These are phyloP conservation scores for Theodoxus fluviatilis DNA, from an alignment of 2,888 invertebrate genomes.

Conservation along the genomic window DNA sequence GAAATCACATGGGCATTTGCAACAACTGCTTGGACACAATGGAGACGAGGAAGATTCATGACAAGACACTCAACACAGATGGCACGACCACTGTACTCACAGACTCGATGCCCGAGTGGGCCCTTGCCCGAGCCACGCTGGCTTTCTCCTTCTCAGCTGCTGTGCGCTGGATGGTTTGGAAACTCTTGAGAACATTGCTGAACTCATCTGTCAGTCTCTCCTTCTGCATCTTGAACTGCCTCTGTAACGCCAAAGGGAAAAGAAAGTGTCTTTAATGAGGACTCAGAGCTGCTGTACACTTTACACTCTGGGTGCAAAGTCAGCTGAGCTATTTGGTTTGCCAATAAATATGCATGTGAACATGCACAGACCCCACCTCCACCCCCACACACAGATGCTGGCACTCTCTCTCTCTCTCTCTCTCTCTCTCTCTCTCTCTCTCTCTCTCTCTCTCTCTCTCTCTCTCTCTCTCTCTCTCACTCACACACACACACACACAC, in stretches of 20 bases:
- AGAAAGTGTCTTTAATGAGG: too few relatives aligned
- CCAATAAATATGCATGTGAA: neutral
- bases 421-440: neutral
- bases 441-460: neutral
- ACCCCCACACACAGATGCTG: neutral
- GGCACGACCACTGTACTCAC: too few relatives aligned
- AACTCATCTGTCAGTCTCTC: constrained; percentile 93
- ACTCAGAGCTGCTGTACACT: too few relatives aligned
- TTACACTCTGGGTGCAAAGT: too few relatives aligned
- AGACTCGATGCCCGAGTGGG: constrained; percentile 49
- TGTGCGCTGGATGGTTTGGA: constrained; percentile 81
- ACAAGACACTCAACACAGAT: too few relatives aligned
- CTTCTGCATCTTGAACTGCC: constrained; percentile 84
- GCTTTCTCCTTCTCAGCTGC: constrained; percentile 92
- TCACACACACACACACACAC: constrained; percentile 20
- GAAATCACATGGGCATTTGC: too few relatives aligned
- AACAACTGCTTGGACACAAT: too few relatives aligned
- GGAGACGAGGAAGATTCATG: too few relatives aligned
- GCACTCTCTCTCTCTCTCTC: neutral
- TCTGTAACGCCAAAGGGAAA: too few relatives aligned
- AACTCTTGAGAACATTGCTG: constrained; percentile 84
- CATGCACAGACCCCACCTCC: neutral
- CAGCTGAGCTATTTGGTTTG: too few relatives aligned
- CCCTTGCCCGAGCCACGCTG: constrained; percentile 73
- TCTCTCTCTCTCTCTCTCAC: constrained; percentile 1